phyloP scores from a whole-genome alignment of 2,797 vertebrate species.

The Scolopax rusticola region DNA sequence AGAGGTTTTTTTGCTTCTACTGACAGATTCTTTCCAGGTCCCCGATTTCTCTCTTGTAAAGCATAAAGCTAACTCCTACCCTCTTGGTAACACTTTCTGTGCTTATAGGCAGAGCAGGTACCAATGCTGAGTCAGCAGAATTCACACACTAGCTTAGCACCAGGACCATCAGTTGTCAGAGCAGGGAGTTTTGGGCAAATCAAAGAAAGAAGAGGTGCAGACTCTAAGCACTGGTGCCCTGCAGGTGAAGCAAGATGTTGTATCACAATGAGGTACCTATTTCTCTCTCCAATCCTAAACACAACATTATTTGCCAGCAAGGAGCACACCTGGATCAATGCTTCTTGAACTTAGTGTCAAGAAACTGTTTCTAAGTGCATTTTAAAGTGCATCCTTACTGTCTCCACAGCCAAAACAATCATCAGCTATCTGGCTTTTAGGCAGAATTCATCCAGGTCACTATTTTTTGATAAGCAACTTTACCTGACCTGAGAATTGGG shows the following conservation, averaged over 20 bases:
- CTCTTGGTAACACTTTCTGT: not conserved
- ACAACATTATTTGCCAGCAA: not conserved
- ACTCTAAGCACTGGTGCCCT: not conserved
- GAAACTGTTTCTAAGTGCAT: not conserved
- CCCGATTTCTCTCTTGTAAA: not conserved
- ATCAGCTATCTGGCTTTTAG: not conserved
- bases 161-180: not conserved
- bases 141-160: not conserved
- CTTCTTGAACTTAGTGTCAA: conserved; percentile 4
- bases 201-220: not conserved
- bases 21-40: not conserved
- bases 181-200: not conserved
- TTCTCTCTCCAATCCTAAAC: not conserved
- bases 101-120: not conserved
- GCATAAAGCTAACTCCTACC: not conserved
- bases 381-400: not conserved
- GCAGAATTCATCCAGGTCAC: not conserved
- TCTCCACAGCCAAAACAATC: not conserved
- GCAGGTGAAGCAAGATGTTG: not conserved
- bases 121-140: not conserved
- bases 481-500: not conserved
- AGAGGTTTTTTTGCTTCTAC: not conserved
- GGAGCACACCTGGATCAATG: not conserved
- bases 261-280: not conserved
- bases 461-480: not conserved